Conservation (phyloP, 2,797 vertebrate genomes). For the Mycteria americana region DNA sequence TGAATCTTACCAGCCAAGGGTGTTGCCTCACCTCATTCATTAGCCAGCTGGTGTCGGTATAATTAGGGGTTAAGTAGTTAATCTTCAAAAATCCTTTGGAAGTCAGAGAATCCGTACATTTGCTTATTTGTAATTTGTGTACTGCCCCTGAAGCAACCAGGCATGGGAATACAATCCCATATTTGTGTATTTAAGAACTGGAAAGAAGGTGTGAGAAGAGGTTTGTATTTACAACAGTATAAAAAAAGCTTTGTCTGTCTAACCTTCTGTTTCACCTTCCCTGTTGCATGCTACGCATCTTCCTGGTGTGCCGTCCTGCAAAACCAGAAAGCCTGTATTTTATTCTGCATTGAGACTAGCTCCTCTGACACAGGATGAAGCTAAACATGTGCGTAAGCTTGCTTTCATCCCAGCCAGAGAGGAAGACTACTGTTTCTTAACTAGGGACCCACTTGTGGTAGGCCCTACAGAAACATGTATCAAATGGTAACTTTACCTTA, state of each 20-base stretch:
- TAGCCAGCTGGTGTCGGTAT: not conserved
- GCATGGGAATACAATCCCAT: not conserved
- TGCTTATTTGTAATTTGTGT: not conserved
- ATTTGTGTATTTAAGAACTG: not conserved
- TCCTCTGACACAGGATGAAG: not conserved
- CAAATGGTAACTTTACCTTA: not conserved
- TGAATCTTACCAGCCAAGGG: not conserved
- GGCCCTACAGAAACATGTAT: not conserved
- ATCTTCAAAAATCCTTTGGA: not conserved
- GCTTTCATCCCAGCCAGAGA: not conserved
- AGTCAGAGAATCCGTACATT: not conserved
- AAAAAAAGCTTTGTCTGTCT: not conserved
- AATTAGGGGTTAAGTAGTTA: not conserved
- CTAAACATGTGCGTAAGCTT: not conserved
- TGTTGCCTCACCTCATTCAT: not conserved
- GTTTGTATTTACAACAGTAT: not conserved
- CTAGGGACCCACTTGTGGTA: not conserved
- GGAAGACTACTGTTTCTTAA: not conserved
- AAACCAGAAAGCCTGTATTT: not conserved
- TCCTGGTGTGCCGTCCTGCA: not conserved
- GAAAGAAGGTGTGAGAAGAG: not conserved
- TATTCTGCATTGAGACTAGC: not conserved
- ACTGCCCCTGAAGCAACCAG: not conserved
- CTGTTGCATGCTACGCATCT: not conserved
- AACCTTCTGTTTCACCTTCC: not conserved